Evolutionary conservation across 2,888 invertebrate genomes (phyloP), one percentile per base, ranked within the genome.

Genomic region (Yponomeuta plumbellus): DNA sequence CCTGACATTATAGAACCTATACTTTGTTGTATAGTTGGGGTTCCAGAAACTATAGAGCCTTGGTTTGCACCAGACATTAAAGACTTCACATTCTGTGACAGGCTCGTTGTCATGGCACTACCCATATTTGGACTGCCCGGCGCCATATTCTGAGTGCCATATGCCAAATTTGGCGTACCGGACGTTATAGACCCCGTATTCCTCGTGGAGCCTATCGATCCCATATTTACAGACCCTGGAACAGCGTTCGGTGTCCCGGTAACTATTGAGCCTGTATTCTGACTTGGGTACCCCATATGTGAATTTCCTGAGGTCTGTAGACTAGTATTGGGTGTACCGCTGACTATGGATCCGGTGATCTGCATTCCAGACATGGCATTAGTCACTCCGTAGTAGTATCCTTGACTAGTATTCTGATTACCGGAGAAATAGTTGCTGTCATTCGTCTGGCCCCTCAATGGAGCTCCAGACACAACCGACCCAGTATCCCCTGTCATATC

Each of bases 131-230:
- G 61, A 17, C 23, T n/a, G 6, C 61, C 61, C 13, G n/a, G 26
- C 4, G 6, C 8, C 34, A 34, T 34, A n/a, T 61, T 61, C 23
- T 2, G 61, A 3, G 61, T 11, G 1, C 61, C 61, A 2, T 11
- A 26, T 26, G 0, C n/a, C 13, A 34, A 26, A 61, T 34, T 34
- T 34, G 26, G 26, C 8, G 34, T 26, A n/a, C 61, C 58, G 58
- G 21, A 21, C 2, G 80, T 82, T 23, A 81, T 82, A 0, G 84
- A 81, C 0, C 81, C 74, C 23, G 23, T 26, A 20, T 64, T 44
- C 8, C 40, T 40, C 17, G 39, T 44, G 11, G 21, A 13, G 11
- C 40, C 40, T 3, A 34, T 26, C 11, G 57, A 56, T 8, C 65
- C 65, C 17, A n/a, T 26, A 10, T 26, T 26, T 26, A 65, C 26